These are phyloP conservation scores for Alligator sinensis DNA, from an alignment of 2,113 vertebrate genomes.

Conservation along the genomic window DNA sequence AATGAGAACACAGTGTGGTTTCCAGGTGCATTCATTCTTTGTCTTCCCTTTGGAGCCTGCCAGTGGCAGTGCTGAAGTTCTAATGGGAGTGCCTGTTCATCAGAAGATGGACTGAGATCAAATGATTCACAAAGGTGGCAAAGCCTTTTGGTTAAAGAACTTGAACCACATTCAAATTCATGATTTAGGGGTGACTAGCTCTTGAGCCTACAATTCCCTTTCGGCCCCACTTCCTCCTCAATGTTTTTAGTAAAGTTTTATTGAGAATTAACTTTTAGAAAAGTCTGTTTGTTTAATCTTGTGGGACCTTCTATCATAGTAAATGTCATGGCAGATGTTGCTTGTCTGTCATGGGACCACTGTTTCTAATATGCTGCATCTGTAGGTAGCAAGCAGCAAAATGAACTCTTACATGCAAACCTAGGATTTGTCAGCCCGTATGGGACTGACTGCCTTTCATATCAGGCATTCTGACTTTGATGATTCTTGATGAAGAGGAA, in stretches of 20 bases:
- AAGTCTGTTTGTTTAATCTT: neutral
- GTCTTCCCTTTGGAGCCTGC: neutral
- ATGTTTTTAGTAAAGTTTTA: slow-evolving; percentile 19
- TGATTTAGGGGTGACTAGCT: neutral
- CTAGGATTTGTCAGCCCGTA: neutral
- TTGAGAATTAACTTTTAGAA: slow-evolving; percentile 31
- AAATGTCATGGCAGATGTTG: neutral
- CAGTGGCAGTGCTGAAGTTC: neutral
- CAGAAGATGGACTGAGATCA: neutral
- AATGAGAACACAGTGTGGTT: neutral
- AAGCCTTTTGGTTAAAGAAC: slow-evolving; percentile 42
- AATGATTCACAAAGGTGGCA: slow-evolving; percentile 1
- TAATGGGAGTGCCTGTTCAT: neutral
- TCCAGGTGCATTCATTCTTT: neutral
- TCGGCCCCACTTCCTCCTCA: neutral
- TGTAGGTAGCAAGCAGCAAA: neutral
- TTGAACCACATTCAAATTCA: neutral
- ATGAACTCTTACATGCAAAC: neutral
- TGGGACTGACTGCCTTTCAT: neutral
- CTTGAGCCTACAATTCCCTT: neutral
- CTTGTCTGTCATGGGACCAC: neutral
- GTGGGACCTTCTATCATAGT: neutral
- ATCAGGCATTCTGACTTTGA: neutral
- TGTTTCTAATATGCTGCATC: neutral
- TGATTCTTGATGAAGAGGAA: neutral